Evolutionary conservation across 2,797 vertebrate genomes (phyloP), one percentile per base, ranked within the genome.

Genomic region (Notamacropus eugenii): DNA sequence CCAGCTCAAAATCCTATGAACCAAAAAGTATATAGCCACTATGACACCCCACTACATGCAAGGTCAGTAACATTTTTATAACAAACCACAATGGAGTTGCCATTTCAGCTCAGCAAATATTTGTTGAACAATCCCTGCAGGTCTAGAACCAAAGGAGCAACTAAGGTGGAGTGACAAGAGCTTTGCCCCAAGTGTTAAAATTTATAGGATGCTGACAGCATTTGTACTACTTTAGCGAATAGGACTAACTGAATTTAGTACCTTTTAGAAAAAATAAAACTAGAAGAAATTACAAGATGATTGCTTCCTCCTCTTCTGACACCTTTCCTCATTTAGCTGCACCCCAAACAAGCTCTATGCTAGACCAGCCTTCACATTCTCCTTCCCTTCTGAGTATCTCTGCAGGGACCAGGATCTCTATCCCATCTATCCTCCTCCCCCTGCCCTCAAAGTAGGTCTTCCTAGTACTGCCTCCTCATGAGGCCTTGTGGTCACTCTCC

Each of bases 41-140:
- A 40, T 82, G n/a, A 82, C 19, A 82, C 22, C 19, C 40, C 16
- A 19, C n/a, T 22, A 16, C 1, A 74, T 40, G 34, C n/a, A 74
- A 40, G 67, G 67, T 74, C 67, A 74, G n/a, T 24, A 46, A 58
- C 54, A 91, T 92, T 91, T 96, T 94, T 94, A 92, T 90, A 87
- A 67, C 34, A 52, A 55, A 3, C 40, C 27, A 6, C 40, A 54
- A 34, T 24, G 58, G 54, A 92, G 93, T 5, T 55, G 90, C 19
- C 92, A 59, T 40, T 58, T 50, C 40, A 93, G 92, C 55, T 92
- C 58, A 92, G 31, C n/a, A 82, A 82, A 40, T 8, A 82, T 40
- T 22, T 82, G 40, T 82, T 82, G n/a, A 82, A n/a, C 8, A 82
- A 19, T 82, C n/a, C 67, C 67, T 82, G 16, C 67, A 82, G 67